phyloP scores from a whole-genome alignment of 2,888 invertebrate genomes.

The Galeruca laticollis region DNA sequence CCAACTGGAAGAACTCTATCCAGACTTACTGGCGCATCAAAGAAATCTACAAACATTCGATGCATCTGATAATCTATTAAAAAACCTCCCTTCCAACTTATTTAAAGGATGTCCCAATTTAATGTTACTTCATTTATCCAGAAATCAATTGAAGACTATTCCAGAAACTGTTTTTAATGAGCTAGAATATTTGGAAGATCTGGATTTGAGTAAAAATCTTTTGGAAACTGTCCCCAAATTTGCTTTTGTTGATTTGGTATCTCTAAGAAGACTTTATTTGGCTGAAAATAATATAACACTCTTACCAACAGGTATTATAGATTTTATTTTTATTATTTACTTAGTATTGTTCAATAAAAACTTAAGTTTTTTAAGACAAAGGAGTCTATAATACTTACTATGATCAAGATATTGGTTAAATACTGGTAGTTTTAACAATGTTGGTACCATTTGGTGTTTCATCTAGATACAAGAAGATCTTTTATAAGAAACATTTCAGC shows the following conservation, averaged over 20 bases:
- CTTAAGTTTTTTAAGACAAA: too few species aligned
- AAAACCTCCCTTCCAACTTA: constrained; percentile 70
- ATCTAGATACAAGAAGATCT: background rate
- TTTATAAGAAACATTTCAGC: background rate
- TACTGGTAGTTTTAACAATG: too few species aligned
- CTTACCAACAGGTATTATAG: constrained; percentile 67
- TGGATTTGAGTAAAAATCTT: constrained; percentile 79
- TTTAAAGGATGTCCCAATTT: constrained; percentile 73
- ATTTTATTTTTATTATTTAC: background rate
- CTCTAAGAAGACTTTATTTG: constrained; percentile 74
- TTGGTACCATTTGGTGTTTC: too few species aligned
- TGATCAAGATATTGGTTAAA: too few species aligned
- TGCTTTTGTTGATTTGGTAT: constrained; percentile 70
- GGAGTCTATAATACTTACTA: too few species aligned
- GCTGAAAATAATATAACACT: constrained; percentile 77
- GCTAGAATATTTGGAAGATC: constrained; percentile 72
- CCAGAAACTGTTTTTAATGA: constrained; percentile 72
- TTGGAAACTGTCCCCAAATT: constrained; percentile 72
- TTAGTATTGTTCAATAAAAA: too few species aligned
- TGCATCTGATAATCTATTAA: constrained; percentile 75
- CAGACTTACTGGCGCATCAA: constrained; percentile 71
- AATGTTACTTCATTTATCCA: constrained; percentile 75
- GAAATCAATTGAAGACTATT: constrained; percentile 73
- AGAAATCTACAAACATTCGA: constrained; percentile 77
- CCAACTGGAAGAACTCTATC: constrained; percentile 73